phyloP scores from a whole-genome alignment of 2,113 vertebrate genomes.

The Gobiocypris rarus region DNA sequence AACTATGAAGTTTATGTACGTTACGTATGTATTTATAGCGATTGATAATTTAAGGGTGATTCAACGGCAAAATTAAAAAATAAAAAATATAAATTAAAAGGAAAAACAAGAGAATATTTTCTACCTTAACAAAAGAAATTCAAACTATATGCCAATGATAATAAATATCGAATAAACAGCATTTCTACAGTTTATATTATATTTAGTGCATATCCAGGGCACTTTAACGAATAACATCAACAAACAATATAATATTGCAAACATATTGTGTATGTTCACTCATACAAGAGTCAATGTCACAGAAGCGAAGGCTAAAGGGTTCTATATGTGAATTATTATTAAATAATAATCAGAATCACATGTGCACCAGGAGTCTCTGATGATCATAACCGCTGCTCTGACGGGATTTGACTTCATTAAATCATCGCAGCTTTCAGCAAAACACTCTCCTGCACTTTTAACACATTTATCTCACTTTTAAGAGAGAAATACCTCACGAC shows the following conservation, averaged over 20 bases:
- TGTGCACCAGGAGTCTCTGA: background rate
- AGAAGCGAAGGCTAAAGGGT: background rate
- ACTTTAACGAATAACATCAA: background rate
- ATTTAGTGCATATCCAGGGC: background rate
- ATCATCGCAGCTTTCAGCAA: background rate
- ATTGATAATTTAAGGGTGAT: too few species aligned
- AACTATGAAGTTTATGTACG: too few species aligned
- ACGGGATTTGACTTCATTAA: background rate
- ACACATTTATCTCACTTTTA: background rate
- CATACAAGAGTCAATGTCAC: background rate
- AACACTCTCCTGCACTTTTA: background rate
- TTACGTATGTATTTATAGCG: too few species aligned
- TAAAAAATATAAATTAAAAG: too few species aligned
- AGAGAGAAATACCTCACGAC: background rate
- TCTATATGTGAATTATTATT: background rate
- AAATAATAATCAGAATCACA: background rate
- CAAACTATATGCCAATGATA: too few species aligned
- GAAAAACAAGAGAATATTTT: too few species aligned
- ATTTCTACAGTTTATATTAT: background rate
- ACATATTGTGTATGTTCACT: background rate
- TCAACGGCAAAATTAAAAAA: too few species aligned
- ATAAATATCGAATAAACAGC: too few species aligned
- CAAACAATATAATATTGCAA: background rate
- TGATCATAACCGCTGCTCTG: background rate
- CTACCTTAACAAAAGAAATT: too few species aligned